Evolutionary conservation across 2,113 vertebrate species (phyloP), one percentile per base, ranked within the genome.

Genomic region (Podiceps cristatus): DNA sequence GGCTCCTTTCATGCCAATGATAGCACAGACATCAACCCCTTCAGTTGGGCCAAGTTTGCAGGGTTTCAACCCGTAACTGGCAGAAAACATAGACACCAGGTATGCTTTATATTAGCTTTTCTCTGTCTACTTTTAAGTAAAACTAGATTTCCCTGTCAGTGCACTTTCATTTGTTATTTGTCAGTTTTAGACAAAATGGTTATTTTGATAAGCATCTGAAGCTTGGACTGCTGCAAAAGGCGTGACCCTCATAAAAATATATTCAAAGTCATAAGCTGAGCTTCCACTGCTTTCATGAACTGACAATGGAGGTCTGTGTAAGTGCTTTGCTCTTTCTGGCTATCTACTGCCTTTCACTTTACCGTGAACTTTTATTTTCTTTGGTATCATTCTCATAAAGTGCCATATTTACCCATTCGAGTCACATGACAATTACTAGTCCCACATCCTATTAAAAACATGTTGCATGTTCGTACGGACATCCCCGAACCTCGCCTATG

Each of bases 371-470:
- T 87, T 82, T 17, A 6, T 89, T 94, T 93, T 81, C 62, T 19
- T 66, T 69, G 31, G 10, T 78, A 23, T 64, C 75, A 6, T 81
- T 17, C 44, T 94, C 80, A 40, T 68, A 86, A 92, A 62, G n/a
- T 45, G 56, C 67, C 44, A 35, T 44, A 60, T 85, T 96, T 94
- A 93, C 53, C 35, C 69, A 90, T 72, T 93, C 73, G 69, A 85
- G 86, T 87, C 87, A 93, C 69, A n/a, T 19, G 49, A 72, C 72
- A 93, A 88, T 91, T 92, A 83, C 55, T 56, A 67, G 45, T 63
- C 42, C 67, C 53, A 52, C 35, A 73, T 86, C 78, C 81, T 83
- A 45, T 85, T 90, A 79, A 86, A 93, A 91, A 40, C 74, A 58
- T 33, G 55, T 49, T 93, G 58, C 76, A 72, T 4, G 0, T 89